Evolutionary conservation across 2,797 vertebrate species (phyloP).

Genomic region (Petrocephalus schoutedeni): DNA sequence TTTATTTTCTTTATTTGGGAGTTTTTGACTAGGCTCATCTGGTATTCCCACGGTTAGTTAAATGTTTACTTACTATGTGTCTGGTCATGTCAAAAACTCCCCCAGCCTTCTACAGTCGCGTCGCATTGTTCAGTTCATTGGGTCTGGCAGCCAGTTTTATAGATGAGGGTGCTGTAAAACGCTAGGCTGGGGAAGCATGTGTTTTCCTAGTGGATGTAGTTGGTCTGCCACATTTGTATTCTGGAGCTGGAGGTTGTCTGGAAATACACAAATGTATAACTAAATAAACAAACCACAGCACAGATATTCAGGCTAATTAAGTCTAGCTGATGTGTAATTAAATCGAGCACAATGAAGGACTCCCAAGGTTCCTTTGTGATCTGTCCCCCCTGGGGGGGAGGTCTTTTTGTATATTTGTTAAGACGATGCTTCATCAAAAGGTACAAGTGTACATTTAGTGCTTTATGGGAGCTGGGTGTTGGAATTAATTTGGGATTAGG

Average conservation of each 20-base stretch:
- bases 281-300: background rate
- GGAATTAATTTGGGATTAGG: background rate
- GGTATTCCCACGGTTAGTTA: background rate
- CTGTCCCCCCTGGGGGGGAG: background rate
- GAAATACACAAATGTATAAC: background rate
- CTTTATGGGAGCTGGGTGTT: background rate
- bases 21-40: background rate
- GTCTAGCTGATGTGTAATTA: constrained; percentile 19
- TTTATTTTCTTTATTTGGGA: background rate
- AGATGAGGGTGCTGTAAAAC: background rate
- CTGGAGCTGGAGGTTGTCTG: background rate
- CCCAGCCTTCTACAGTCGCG: background rate
- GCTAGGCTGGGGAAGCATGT: background rate
- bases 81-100: background rate
- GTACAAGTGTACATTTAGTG: background rate
- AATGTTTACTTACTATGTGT: background rate
- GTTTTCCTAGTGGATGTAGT: background rate
- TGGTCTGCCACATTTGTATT: background rate
- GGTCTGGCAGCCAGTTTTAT: background rate
- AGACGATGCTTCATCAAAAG: constrained; percentile 5
- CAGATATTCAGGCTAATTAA: background rate
- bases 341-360: background rate
- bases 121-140: background rate
- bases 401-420: background rate
- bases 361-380: background rate